phyloP scores from a whole-genome alignment of 2,113 vertebrate species.

The Myotis brandtii region DNA sequence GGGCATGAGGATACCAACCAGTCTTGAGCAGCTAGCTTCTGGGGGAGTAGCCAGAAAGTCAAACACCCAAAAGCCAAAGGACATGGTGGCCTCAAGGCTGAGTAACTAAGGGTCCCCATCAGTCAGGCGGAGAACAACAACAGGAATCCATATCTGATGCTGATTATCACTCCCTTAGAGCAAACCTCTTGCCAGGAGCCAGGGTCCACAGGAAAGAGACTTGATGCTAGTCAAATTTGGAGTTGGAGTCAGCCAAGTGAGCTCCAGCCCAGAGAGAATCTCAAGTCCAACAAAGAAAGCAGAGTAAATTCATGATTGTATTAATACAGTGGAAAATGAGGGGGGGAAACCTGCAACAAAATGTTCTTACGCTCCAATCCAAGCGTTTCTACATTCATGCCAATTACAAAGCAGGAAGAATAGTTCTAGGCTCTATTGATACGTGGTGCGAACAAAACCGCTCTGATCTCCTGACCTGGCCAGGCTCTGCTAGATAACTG shows the following conservation, averaged over 20 bases:
- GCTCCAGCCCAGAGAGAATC: neutral
- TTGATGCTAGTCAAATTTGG: neutral
- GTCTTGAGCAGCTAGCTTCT: neutral
- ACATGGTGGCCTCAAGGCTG: neutral
- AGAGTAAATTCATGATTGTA: neutral
- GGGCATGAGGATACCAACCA: neutral
- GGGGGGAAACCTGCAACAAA: neutral
- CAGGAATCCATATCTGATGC: neutral
- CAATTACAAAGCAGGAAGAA: neutral
- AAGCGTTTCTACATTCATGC: neutral
- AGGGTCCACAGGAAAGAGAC: neutral
- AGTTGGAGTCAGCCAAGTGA: neutral
- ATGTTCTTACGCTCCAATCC: neutral
- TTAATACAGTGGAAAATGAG: neutral
- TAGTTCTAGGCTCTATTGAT: neutral
- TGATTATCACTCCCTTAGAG: neutral
- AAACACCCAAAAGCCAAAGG: neutral
- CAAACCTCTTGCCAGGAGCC: neutral
- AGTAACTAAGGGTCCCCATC: neutral
- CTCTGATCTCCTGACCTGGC: neutral
- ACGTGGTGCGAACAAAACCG: neutral
- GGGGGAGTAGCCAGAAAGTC: neutral
- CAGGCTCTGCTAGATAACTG: neutral
- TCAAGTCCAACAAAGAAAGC: neutral
- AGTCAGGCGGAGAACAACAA: neutral